Conservation (phyloP, 1,140 invertebrate genomes). For the Lordiphosa clarofinis region DNA sequence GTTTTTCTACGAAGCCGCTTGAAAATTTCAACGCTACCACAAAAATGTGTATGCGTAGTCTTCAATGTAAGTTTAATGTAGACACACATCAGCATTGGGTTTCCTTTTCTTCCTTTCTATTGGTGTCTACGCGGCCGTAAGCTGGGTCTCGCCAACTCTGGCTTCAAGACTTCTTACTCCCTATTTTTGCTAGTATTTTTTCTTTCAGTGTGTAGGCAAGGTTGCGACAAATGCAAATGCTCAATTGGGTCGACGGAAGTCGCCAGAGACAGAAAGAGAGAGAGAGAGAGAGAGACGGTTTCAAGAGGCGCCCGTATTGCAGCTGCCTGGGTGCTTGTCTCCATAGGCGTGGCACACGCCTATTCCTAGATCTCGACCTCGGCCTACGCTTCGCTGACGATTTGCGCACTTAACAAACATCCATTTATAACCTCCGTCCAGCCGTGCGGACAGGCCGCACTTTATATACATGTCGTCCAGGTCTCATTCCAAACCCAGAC, state of each 20-base stretch:
- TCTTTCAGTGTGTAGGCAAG: slow-evolving; percentile 5
- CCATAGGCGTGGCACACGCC: slow-evolving; percentile 50
- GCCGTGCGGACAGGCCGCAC: slow-evolving; percentile 67
- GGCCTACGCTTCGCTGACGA: slow-evolving; percentile 62
- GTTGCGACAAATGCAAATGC: slow-evolving; percentile 62
- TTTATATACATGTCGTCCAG: slow-evolving; percentile 26
- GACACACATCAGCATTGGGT: no score
- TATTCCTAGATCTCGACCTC: slow-evolving; percentile 17
- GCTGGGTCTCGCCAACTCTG: no score
- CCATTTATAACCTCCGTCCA: slow-evolving; percentile 69
- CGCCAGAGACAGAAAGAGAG: not conserved
- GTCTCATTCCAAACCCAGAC: not conserved
- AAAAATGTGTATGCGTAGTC: no score
- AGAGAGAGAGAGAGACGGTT: not conserved
- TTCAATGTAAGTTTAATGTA: no score
- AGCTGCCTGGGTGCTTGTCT: slow-evolving; percentile 39
- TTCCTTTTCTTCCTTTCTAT: no score
- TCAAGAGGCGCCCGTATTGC: slow-evolving; percentile 45
- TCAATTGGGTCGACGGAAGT: slow-evolving; percentile 50
- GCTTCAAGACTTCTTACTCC: no score
- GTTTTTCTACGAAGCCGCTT: no score
- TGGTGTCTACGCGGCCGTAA: no score
- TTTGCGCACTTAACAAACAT: slow-evolving; percentile 69
- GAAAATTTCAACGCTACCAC: no score
- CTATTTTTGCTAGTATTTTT: not conserved